Base-by-base conservation (phyloP, 2,888 invertebrate genomes). In the Hermodice carunculata region DNA sequence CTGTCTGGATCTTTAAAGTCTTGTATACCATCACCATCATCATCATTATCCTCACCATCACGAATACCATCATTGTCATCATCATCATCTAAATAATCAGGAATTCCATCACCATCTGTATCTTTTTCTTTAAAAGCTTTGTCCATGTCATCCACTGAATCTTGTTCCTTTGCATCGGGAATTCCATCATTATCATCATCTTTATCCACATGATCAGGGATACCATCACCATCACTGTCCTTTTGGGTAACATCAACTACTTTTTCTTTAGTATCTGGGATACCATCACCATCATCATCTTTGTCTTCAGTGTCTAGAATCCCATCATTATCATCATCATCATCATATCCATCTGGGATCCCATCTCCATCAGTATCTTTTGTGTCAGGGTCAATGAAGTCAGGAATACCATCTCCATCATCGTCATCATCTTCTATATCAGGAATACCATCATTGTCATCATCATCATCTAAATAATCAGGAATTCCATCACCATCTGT, bases 61-160 rank as follows among this genome's bases (percentile, higher is more conserved):
- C 81, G 79, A 28, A 83, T 76, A 11, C 82, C 82, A 66, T 82
- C 78, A 5, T 70, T 74, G 71, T 84, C 81, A 61, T 70, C 75
- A 67, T 84, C 82, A n/a, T 76, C 60, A 43, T 84, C 83, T 6
- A 65, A n/a, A 44, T 76, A 26, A 60, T 82, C 80, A 17, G 81
- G 81, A 28, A 82, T 74, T 24, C 81, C 82, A 73, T 84, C 84
- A 48, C 64, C 66, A 58, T 69, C 66, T 26, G 64, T 71, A 66
- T 83, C 83, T 37, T 8, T 11, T 8, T 11, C 8, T 37, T 19
- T 26, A 37, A 11, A 29, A 3, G 26, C 22, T 49, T 19, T 6
- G n/a, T n/a, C 22, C 22, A 26, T 19, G n/a, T n/a, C 5, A 19
- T 71, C 53, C 66, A 79, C 76, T 17, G 74, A 76, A 32, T 81